Evolutionary conservation across 2,888 invertebrate genomes (phyloP).

Genomic region (Dryomyza anilis): DNA sequence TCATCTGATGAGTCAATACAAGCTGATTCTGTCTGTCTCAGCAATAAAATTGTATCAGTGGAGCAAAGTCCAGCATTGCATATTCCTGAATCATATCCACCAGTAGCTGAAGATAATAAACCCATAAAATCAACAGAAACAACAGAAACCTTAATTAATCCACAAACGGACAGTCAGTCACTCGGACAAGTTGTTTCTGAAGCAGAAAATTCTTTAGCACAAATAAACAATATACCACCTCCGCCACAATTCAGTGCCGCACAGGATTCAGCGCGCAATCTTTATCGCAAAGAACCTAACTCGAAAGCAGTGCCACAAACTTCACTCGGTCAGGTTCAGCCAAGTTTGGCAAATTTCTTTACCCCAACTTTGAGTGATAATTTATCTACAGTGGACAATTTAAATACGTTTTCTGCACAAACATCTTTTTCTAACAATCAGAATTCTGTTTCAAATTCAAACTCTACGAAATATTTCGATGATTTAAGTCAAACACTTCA

Average conservation of each 20-base stretch:
- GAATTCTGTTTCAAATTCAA: background rate
- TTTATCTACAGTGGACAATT: background rate
- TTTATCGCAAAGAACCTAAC: constrained; percentile 31
- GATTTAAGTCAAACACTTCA: background rate
- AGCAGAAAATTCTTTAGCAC: constrained; percentile 11
- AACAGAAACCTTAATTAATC: too few species aligned
- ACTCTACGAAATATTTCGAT: too few species aligned
- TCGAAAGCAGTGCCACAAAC: background rate
- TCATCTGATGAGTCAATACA: too few species aligned
- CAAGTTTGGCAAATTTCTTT: constrained; percentile 37
- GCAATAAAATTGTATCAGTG: too few species aligned
- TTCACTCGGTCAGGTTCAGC: constrained; percentile 8
- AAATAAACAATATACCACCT: too few species aligned
- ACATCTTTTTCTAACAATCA: background rate
- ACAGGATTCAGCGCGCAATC: constrained; percentile 26
- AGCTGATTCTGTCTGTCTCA: too few species aligned
- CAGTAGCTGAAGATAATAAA: too few species aligned
- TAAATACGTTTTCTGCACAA: background rate
- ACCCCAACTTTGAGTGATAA: constrained; percentile 19
- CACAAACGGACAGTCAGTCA: background rate
- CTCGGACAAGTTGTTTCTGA: too few species aligned
- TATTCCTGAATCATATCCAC: constrained; percentile 17
- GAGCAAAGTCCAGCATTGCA: constrained; percentile 4
- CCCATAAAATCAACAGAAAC: too few species aligned
- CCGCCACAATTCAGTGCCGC: constrained; percentile 15